Evolutionary conservation across 2,888 invertebrate genomes (phyloP), one percentile per base, ranked within the genome.

Genomic region (Melipona beecheii): DNA sequence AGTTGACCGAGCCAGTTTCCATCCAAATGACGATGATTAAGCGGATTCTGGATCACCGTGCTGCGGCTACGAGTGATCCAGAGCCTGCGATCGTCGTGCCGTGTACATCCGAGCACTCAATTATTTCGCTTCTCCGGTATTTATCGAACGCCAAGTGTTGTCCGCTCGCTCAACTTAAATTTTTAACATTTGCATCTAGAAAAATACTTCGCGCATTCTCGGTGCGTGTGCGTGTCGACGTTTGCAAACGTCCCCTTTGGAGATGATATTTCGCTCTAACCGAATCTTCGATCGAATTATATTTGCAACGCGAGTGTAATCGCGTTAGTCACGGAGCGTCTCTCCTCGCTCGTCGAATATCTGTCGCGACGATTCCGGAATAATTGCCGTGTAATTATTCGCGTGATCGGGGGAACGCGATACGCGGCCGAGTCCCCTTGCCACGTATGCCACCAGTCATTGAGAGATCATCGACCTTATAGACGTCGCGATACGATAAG

Each of bases 381-480:
- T 74, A 74, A 83, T 75, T 66, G 60, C 56, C 68, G 27, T 31
- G 36, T 72, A 68, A 83, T 77, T 82, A 84, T 74, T 73, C 70
- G 19, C 54, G 49, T 19, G 31, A 69, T 62, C 27, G 71, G 72
- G 69, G 56, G 82, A 77, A 43, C 24, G 36, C 52, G 69, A 83
- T 82, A 77, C 43, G 70, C 73, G 19, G 69, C 71, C 64, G 43
- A 43, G 43, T 43, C 76, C 58, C n/a, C 27, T 56, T 58, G 64
- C 15, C 64, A 78, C 60, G 72, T 73, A 75, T 84, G 82, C 74
- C 78, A 79, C 78, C 72, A 74, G 86, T 79, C 83, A 83, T 80
- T 85, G 79, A 75, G 83, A 85, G 86, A 86, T 83, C 86, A 83
- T 86, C 85, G 86, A 86, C 86, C 86, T 80, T 80, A 85, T 76